phyloP scores from a whole-genome alignment of 2,888 invertebrate genomes.

The Abrostola triplasia region DNA sequence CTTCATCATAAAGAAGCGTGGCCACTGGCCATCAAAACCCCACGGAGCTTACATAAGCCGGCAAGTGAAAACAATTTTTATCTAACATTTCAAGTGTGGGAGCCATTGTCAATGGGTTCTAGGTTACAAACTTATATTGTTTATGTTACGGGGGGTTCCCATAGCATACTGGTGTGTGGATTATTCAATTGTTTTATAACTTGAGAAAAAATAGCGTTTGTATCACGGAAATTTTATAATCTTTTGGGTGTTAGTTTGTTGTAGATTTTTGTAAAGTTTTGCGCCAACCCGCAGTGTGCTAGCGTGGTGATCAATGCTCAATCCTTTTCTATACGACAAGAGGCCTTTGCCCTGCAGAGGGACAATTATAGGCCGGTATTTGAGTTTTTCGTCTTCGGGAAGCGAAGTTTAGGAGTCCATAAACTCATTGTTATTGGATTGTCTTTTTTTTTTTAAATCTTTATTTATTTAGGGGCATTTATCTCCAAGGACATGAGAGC shows the following conservation, averaged over 20 bases:
- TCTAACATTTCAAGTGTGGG: conserved; percentile 81
- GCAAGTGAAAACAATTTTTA: conserved; percentile 75
- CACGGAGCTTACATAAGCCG: conserved; percentile 70
- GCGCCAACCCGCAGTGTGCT: too few relatives aligned
- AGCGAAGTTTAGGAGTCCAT: too few relatives aligned
- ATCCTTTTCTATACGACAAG: too few relatives aligned
- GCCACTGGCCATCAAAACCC: conserved; percentile 52
- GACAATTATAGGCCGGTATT: too few relatives aligned
- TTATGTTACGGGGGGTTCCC: conserved; percentile 61
- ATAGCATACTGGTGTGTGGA: conserved; percentile 66
- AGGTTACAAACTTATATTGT: conserved; percentile 76
- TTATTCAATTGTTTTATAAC: conserved; percentile 48
- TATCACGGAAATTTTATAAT: conserved; percentile 22
- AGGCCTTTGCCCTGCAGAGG: too few relatives aligned
- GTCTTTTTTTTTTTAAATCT: too few relatives aligned
- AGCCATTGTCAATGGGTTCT: conserved; percentile 73
- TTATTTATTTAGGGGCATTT: too few relatives aligned
- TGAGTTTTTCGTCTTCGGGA: not conserved
- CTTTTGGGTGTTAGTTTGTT: not conserved
- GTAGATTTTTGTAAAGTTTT: not conserved
- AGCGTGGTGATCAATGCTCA: too few relatives aligned
- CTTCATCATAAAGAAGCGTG: not conserved
- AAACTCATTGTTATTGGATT: too few relatives aligned
- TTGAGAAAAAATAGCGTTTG: conserved; percentile 34
- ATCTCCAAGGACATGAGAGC: too few relatives aligned